A percentile compares a stretch with the other conserved stretches of the same genome.
phyloP scores from a whole-genome alignment of 2,113 vertebrate species.

The Anser brachyrhynchus region DNA sequence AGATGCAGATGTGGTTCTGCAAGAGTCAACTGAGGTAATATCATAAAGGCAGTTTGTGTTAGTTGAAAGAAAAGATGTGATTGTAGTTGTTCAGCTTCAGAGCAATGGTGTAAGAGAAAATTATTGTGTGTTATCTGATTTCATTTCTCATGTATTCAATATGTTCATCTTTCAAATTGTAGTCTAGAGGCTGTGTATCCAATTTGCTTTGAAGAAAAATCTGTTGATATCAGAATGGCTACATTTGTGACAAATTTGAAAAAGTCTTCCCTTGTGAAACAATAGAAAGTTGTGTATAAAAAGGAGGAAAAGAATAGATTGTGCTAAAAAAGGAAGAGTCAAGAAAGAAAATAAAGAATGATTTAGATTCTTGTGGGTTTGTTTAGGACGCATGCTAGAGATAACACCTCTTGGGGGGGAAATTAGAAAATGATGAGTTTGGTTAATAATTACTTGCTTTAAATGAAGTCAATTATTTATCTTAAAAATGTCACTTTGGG shows the following conservation, averaged over 20 bases:
- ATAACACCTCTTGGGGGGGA: background rate
- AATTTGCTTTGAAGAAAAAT: conserved; percentile 37
- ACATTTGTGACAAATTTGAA: background rate
- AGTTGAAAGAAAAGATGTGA: background rate
- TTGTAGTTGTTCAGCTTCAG: conserved; percentile 21
- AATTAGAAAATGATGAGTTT: background rate
- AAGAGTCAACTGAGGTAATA: background rate
- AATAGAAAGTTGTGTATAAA: background rate
- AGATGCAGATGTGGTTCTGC: background rate
- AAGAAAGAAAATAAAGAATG: background rate
- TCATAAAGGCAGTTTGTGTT: background rate
- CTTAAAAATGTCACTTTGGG: background rate
- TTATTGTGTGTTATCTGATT: conserved; percentile 52
- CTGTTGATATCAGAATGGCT: background rate
- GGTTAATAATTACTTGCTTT: background rate
- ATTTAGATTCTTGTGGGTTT: background rate
- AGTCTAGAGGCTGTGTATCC: background rate
- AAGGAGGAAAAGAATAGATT: background rate
- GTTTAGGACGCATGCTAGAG: background rate
- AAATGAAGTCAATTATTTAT: background rate
- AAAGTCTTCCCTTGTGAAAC: background rate
- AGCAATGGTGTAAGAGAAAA: conserved; percentile 31
- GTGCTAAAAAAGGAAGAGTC: background rate
- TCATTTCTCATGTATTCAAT: conserved; percentile 47
- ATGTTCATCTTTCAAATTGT: conserved; percentile 38